Evolutionary conservation across 2,888 invertebrate species (phyloP), one percentile per base, ranked within the genome.

Genomic region (Lasiommata megera): DNA sequence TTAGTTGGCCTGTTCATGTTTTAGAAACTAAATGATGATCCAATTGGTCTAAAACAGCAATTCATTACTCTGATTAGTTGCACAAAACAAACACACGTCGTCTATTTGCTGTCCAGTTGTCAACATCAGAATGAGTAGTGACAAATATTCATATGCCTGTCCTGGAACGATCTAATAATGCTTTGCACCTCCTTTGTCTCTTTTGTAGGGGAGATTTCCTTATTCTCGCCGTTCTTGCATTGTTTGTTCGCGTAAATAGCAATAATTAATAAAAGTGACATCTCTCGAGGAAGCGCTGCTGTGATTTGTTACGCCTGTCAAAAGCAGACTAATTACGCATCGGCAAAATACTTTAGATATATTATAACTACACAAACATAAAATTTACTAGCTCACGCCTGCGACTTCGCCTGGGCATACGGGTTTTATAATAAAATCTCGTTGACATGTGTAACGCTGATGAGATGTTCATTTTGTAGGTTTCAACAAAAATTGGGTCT

Each of bases 201-300:
- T 46, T 29, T 44, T 16, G 23, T 12, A 23, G 8, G 12, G 9
- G 12, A 48, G 8, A 37, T 9, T 12, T 48, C 23, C 23, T 17
- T 48, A 7, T n/a, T 18, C 48, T 11, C 14, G 36, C 9, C 23
- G 6, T 47, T 6, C 48, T 23, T 6, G 8, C 8, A 23, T 48
- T 23, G 36, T 37, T 48, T 48, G 37, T 37, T 23, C 18, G 9
- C 34, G 23, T 48, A 36, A 46, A 46, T 23, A 52, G 36, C 51
- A 47, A 51, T 61, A 58, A 58, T 58, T 61, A 61, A 61, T 58
- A 61, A 61, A 57, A 58, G 58, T 41, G 58, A 54, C 60, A 61
- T 51, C 51, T 29, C 41, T 41, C 54, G 57, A 52, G 51, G 47
- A 58, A 54, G 31, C 54, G 29, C 46, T 16, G 40, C 46, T 47